These are phyloP conservation scores for Sinocyclocheilus rhinocerous DNA, from an alignment of 2,113 vertebrate genomes.

Conservation along the genomic window DNA sequence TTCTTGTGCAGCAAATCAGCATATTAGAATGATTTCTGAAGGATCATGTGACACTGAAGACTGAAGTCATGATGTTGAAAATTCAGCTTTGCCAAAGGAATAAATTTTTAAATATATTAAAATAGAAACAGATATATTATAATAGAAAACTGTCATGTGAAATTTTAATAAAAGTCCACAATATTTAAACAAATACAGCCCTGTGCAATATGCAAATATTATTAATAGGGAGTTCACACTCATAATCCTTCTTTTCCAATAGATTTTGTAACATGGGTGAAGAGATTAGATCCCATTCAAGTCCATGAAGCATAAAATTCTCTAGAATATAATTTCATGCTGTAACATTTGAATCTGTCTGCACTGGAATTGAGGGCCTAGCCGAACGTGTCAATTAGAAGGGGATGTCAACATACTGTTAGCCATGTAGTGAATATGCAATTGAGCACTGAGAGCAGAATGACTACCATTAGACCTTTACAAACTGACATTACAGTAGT, in stretches of 20 bases:
- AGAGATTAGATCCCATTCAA: neutral
- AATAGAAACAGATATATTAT: neutral
- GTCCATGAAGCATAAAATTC: neutral
- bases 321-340: neutral
- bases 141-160: neutral
- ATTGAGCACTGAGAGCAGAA: neutral
- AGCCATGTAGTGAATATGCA: neutral
- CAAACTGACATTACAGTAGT: neutral
- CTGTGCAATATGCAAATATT: too few relatives aligned
- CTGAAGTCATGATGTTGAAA: neutral
- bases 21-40: neutral
- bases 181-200: too few relatives aligned
- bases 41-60: neutral
- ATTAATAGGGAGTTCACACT: neutral
- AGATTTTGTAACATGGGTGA: neutral
- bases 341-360: neutral
- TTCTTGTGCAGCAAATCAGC: neutral
- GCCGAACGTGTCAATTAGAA: neutral
- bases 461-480: slow-evolving; percentile 25
- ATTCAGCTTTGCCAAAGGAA: neutral
- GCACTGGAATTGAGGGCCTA: slow-evolving; percentile 2
- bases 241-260: neutral
- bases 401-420: neutral
- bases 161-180: too few relatives aligned
- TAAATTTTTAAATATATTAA: neutral